Evolutionary conservation across 1,140 invertebrate genomes (phyloP), one percentile per base, ranked within the genome.

Genomic region (Calosoma granatense): DNA sequence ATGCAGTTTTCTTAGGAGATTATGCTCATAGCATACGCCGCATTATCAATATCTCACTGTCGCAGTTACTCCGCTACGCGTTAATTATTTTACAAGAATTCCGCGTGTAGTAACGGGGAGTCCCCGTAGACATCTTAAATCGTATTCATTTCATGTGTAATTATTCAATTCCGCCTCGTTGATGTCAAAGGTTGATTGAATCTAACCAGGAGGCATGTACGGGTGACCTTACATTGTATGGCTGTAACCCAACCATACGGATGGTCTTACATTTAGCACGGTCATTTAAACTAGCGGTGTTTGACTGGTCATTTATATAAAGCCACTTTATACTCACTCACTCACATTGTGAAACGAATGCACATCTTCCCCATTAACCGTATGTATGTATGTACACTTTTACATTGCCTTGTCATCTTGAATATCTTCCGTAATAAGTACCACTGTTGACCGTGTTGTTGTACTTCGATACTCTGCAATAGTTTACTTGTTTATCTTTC

Each of bases 81-180:
- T 30, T 30, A 6, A 14, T 6, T 6, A 6, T 14, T 30, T 6
- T 30, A 6, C 4, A 30, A 30, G 4, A 6, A 30, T 14, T 30
- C 26, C 4, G 14, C 26, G 26, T 14, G 14, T 14, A 6, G 26
- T 30, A 30, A 30, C 26, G 14, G 14, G 4, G 14, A 30, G 14
- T 30, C 6, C 14, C 4, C 26, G 4, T 6, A 30, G 4, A 6
- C 14, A 30, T 4, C 14, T 30, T 30, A 30, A 30, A 30, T 14
- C 4, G 26, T 47, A 36, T 36, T 47, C 17, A 47, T 17, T 4
- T 12, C 17, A 12, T 47, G 9, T 47, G 41, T 47, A 47, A 47
- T 47, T 47, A 47, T 47, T 47, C 41, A 47, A 47, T 47, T 47
- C 15, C 41, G 41, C 41, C 15, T 47, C 15, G 41, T 47, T 47